These are phyloP conservation scores for Asobara japonica DNA, from an alignment of 1,140 invertebrate species.

Conservation along the genomic window DNA sequence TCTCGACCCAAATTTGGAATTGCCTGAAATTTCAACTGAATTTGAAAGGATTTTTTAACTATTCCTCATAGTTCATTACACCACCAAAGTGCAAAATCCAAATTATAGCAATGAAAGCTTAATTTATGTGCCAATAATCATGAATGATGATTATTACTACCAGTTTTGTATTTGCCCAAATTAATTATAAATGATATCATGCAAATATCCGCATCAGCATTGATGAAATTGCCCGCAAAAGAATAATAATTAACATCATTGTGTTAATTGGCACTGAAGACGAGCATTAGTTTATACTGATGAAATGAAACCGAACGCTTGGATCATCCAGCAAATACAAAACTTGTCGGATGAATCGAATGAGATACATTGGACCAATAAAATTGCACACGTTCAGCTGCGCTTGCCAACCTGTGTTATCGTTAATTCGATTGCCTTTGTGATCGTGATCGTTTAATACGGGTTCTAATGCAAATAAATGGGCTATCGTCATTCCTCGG, in stretches of 20 bases:
- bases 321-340: conserved; percentile 17
- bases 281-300: background rate
- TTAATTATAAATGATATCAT: background rate
- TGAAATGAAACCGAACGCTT: conserved; percentile 13
- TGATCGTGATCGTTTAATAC: conserved; percentile 37
- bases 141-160: too few species aligned
- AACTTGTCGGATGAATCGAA: background rate
- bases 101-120: too few species aligned
- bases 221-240: background rate
- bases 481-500: conserved; percentile 16
- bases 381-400: background rate
- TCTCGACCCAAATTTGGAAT: too few species aligned
- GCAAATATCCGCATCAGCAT: background rate
- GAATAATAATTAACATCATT: background rate
- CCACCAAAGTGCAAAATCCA: too few species aligned
- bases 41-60: too few species aligned
- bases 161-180: too few species aligned
- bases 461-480: conserved; percentile 33
- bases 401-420: conserved; percentile 24
- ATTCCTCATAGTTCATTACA: too few species aligned
- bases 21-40: too few species aligned
- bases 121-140: too few species aligned
- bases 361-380: conserved; percentile 20
- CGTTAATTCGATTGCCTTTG: conserved; percentile 35
- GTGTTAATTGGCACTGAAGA: background rate